phyloP scores from a whole-genome alignment of 1,140 invertebrate species.

The Amyelois transitella region DNA sequence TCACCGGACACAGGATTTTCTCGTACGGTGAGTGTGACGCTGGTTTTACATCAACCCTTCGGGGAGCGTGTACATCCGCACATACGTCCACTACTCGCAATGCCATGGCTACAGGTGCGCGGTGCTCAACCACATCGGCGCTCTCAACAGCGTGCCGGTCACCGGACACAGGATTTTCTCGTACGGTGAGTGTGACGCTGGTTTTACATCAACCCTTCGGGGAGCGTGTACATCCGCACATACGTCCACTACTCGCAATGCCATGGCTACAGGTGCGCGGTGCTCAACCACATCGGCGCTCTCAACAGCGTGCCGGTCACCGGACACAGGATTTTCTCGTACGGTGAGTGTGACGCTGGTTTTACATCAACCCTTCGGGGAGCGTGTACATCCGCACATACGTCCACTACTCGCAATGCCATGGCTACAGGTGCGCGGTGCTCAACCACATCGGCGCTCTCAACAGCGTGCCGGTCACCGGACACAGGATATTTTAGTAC shows the following conservation, averaged over 20 bases:
- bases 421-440: conserved; percentile 84
- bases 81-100: conserved; percentile 92
- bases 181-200: conserved; percentile 81
- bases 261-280: conserved; percentile 91
- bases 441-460: conserved; percentile 95
- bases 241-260: conserved; percentile 93
- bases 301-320: conserved; percentile 88
- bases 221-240: conserved; percentile 93
- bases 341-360: conserved; percentile 79
- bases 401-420: conserved; percentile 90
- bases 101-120: conserved; percentile 92
- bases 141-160: conserved; percentile 86
- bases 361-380: conserved; percentile 89
- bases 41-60: conserved; percentile 83
- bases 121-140: conserved; percentile 96
- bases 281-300: conserved; percentile 96
- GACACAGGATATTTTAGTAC: conserved; percentile 92
- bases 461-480: conserved; percentile 88
- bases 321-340: conserved; percentile 90
- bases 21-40: conserved; percentile 84
- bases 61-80: conserved; percentile 93
- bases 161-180: conserved; percentile 92
- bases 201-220: conserved; percentile 86
- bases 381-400: conserved; percentile 94
- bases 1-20: conserved; percentile 92